Evolutionary conservation across 1,140 invertebrate genomes (phyloP).

Genomic region (Bombus superbus): DNA sequence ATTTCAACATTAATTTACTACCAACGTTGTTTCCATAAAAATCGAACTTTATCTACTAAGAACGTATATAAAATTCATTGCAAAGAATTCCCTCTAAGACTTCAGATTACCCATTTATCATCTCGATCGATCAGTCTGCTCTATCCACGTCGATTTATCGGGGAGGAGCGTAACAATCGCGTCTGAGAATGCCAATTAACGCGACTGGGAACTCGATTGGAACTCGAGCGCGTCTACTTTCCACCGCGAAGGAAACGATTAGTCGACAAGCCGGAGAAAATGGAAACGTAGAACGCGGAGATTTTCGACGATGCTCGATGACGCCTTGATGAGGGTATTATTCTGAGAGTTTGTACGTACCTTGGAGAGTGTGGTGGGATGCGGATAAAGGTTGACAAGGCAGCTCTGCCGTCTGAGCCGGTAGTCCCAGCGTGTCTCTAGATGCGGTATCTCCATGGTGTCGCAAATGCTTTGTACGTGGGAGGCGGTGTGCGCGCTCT

Average conservation of each 20-base stretch:
- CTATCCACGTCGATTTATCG: background rate
- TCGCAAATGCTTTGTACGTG: conserved; percentile 98
- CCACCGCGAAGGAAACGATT: background rate
- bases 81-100: too few species aligned
- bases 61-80: too few species aligned
- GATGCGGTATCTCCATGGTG: conserved; percentile 97
- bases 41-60: too few species aligned
- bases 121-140: too few species aligned
- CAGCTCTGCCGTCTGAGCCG: conserved; percentile 93
- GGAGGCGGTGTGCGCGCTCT: conserved; percentile 93
- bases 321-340: conserved; percentile 58
- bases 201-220: too few species aligned
- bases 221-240: background rate
- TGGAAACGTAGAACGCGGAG: background rate
- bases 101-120: too few species aligned
- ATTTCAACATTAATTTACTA: too few species aligned
- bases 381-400: conserved; percentile 96
- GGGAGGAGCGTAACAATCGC: background rate
- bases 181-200: background rate
- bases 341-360: conserved; percentile 82
- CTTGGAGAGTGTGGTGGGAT: conserved; percentile 93
- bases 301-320: conserved; percentile 32
- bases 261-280: background rate
- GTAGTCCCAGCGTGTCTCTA: conserved; percentile 97
- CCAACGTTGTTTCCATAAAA: too few species aligned